Evolutionary conservation across 2,888 invertebrate species (phyloP), one percentile per base, ranked within the genome.

Genomic region (Lypha dubia): DNA sequence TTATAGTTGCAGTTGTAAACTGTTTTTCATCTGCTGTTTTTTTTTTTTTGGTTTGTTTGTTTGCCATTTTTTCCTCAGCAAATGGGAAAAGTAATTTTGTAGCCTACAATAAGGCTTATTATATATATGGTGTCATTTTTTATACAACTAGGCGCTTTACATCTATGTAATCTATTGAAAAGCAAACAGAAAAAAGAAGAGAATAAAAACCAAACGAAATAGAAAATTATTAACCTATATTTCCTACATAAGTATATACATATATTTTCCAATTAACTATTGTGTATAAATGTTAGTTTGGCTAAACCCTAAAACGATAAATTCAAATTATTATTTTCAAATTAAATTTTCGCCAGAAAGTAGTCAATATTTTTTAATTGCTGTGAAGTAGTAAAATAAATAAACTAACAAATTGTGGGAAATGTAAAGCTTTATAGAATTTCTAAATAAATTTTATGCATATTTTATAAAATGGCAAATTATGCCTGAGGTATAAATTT

Each of bases 171-270:
- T 38, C 53, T 58, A 46, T 46, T 56, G 20, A 20, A 65, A 46
- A 24, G n/a, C 32, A 76, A 20, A 22, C 22, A 17, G 15, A 56
- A 3, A 6, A 22, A 68, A 28, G 60, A 17, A 51, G 15, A 70
- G 49, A 79, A 79, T 56, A 63, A 46, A 73, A 77, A 77, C 51
- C 68, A 51, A 68, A 70, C 77, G 49, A 77, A 41, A 70, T 70
- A 32, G 60, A 60, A 63, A 79, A 79, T 79, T 73, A 79, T 60
- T 79, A 65, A 79, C 73, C 79, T 41, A 79, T 41, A 73, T 79
- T 79, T 51, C 62, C 28, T 70, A 56, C 41, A 41, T 13, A 15
- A n/a, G n/a, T n/a, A n/a, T n/a, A n/a, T n/a, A n/a, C n/a, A n/a
- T 73, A 20, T 46, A 67, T 22, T 68, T 77, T 62, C 15, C 56